Conservation (phyloP, 2,113 vertebrate genomes). For the Donacobius atricapilla region DNA sequence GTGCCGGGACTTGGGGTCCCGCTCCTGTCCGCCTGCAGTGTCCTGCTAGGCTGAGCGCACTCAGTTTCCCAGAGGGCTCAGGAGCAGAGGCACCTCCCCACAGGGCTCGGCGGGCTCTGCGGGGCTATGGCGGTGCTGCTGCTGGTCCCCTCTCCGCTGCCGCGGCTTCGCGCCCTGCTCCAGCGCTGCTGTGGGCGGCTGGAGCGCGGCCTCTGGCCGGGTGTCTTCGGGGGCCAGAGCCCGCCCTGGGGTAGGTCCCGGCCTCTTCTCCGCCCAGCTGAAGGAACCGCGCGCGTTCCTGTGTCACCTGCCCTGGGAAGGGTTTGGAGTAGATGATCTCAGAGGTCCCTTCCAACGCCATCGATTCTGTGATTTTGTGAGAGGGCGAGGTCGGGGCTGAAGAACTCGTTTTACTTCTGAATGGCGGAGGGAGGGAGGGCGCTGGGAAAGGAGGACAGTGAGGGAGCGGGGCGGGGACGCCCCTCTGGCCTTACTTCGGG, state of each 20-base stretch:
- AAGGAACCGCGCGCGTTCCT: neutral
- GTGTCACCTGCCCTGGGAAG: neutral
- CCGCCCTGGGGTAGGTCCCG: neutral
- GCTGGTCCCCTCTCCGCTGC: accelerated
- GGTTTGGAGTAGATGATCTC: neutral
- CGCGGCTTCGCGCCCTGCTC: neutral
- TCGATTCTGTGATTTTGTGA: neutral
- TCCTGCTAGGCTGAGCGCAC: accelerated
- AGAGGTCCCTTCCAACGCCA: no score
- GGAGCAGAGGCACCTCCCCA: accelerated
- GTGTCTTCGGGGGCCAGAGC: neutral
- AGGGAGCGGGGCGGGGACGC: neutral
- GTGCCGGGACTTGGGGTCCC: neutral
- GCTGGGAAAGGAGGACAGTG: neutral
- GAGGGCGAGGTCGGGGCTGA: neutral
- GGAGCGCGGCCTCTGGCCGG: neutral
- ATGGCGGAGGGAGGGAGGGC: neutral
- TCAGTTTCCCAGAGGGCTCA: neutral
- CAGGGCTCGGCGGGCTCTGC: accelerated
- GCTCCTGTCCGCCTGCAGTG: accelerated
- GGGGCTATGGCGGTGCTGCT: neutral
- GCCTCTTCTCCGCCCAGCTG: neutral
- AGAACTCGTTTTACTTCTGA: no score
- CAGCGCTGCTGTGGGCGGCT: slow-evolving; percentile 35
- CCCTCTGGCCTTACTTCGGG: no score